phyloP scores from a whole-genome alignment of 2,888 invertebrate genomes.

The Cataglyphis cursor region DNA sequence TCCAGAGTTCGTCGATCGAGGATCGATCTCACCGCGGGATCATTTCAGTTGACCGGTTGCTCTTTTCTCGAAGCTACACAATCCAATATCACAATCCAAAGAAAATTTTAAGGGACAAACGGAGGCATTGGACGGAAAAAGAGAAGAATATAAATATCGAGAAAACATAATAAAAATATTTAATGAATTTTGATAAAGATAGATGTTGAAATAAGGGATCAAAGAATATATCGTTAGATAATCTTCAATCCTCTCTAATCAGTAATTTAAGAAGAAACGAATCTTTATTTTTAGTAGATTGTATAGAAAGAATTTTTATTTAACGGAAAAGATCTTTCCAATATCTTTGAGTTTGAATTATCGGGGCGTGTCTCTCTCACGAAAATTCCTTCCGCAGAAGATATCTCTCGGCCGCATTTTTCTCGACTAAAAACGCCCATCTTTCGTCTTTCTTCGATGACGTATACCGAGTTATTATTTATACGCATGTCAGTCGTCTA shows the following conservation, averaged over 20 bases:
- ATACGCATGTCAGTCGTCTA: conserved; percentile 1
- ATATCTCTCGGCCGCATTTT: conserved; percentile 6
- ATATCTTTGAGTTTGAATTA: no score
- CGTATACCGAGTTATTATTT: conserved; percentile 34
- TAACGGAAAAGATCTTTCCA: background rate
- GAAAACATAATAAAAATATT: background rate
- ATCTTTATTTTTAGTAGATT: background rate
- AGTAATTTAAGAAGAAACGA: background rate
- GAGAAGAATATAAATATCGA: background rate
- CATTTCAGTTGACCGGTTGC: conserved; percentile 19
- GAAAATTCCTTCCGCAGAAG: background rate
- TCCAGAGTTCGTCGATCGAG: conserved; percentile 33
- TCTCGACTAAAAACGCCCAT: conserved; percentile 21
- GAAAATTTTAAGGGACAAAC: conserved; percentile 10
- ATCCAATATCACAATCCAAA: background rate
- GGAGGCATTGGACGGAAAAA: background rate
- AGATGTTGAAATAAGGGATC: background rate
- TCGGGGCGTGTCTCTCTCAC: background rate
- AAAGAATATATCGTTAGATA: background rate
- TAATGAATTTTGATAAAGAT: background rate
- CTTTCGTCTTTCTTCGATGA: conserved; percentile 28
- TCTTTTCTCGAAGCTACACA: background rate
- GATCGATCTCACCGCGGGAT: conserved; percentile 43
- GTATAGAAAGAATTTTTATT: background rate
- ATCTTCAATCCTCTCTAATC: background rate